phyloP scores from a whole-genome alignment of 2,888 invertebrate species.

The Caenorhabditis angaria region DNA sequence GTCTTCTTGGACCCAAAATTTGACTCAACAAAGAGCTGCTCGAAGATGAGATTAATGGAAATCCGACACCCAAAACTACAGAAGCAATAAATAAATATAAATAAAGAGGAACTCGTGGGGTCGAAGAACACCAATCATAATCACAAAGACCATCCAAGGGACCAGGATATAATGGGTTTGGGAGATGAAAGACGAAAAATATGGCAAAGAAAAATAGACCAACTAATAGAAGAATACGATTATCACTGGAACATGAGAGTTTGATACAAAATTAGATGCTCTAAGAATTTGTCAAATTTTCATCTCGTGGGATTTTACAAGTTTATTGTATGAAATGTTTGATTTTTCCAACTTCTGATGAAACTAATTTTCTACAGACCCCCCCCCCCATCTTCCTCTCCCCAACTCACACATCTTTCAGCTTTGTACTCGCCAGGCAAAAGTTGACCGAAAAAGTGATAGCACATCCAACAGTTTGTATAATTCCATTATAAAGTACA shows the following conservation, averaged over 20 bases:
- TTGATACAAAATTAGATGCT: too few relatives aligned
- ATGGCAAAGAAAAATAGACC: constrained; percentile 33
- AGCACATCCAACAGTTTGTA: constrained; percentile 42
- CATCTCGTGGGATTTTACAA: not conserved
- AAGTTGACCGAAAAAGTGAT: constrained; percentile 38
- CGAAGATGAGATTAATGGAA: constrained; percentile 37
- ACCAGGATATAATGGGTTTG: constrained; percentile 42
- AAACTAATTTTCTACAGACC: too few relatives aligned
- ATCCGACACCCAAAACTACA: constrained; percentile 38
- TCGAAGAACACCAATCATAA: constrained; percentile 38
- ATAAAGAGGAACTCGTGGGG: constrained; percentile 41
- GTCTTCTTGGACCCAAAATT: constrained; percentile 48
- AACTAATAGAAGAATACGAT: constrained; percentile 21
- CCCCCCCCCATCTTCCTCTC: too few relatives aligned
- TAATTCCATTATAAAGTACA: constrained; percentile 46
- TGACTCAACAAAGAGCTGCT: constrained; percentile 37
- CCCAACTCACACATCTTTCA: constrained; percentile 22
- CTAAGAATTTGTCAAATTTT: constrained; percentile 3
- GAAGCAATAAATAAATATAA: constrained; percentile 32
- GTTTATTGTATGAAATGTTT: not conserved
- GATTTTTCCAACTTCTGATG: too few relatives aligned
- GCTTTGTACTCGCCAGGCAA: constrained; percentile 31
- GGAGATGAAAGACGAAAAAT: constrained; percentile 41
- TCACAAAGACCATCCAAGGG: constrained; percentile 37
- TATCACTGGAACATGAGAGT: constrained; percentile 26